These are phyloP conservation scores for Cervus canadensis DNA, from an alignment of 2,113 vertebrate genomes.

Conservation along the genomic window DNA sequence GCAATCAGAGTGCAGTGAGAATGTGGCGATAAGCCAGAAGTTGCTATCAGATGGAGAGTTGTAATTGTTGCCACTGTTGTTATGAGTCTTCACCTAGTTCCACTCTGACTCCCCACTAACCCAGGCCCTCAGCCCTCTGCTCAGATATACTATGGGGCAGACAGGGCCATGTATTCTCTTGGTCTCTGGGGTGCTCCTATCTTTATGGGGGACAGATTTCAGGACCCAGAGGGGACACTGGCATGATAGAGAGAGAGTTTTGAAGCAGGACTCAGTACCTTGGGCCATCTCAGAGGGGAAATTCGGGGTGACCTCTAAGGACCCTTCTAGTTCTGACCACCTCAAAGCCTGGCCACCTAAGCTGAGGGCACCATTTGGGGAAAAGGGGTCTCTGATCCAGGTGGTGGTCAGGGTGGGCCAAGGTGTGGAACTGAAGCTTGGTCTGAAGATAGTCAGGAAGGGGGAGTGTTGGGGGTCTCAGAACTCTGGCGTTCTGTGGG, in stretches of 20 bases:
- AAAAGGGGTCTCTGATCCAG: background rate
- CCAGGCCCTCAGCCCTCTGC: background rate
- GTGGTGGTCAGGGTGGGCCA: background rate
- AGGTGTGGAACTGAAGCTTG: background rate
- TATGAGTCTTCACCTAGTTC: background rate
- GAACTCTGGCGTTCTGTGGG: rapidly evolving
- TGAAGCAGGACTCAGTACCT: background rate
- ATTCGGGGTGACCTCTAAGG: background rate
- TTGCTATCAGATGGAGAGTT: background rate
- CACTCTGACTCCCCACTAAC: background rate
- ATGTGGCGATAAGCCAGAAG: background rate
- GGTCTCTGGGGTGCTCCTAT: background rate
- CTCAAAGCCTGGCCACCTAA: background rate
- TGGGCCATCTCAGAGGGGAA: background rate
- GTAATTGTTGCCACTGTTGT: background rate
- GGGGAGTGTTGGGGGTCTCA: background rate
- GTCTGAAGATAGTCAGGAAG: background rate
- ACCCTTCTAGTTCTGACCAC: background rate
- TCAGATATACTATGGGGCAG: background rate
- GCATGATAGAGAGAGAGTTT: background rate
- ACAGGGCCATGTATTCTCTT: background rate
- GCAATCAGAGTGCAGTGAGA: background rate
- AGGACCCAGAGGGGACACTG: background rate
- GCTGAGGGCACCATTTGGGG: background rate
- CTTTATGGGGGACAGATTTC: background rate